Conservation (phyloP, 1,140 invertebrate genomes). For the Trypoxylus dichotomus region DNA sequence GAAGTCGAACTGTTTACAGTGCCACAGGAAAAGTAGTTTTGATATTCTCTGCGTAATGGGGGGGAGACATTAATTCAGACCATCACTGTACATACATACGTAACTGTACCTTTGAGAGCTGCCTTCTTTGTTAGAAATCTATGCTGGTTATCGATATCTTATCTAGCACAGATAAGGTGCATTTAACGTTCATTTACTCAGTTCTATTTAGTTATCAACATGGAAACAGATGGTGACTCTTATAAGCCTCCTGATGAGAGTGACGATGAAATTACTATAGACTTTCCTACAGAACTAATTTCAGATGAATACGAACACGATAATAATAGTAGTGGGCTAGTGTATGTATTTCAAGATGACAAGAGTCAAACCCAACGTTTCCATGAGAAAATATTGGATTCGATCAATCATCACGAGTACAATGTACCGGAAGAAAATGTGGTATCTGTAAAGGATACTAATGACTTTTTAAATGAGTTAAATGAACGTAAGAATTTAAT, state of each 20-base stretch:
- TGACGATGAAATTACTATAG: neutral
- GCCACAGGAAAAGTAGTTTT: no score
- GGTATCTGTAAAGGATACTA: neutral
- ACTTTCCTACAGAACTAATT: conserved; percentile 39
- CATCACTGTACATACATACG: no score
- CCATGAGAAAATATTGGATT: neutral
- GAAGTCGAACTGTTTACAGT: no score
- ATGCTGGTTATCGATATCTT: neutral
- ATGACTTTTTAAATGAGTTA: neutral
- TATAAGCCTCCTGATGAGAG: neutral
- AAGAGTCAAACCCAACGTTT: neutral
- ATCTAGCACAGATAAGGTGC: neutral
- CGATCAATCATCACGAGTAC: neutral
- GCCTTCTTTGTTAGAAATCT: no score
- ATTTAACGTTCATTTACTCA: neutral
- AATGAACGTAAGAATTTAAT: neutral
- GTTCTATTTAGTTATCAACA: neutral
- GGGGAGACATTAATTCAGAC: no score
- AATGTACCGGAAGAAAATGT: conserved; percentile 19
- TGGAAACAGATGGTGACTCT: neutral
- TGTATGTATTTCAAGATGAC: conserved; percentile 35
- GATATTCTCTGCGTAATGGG: no score
- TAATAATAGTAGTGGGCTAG: conserved; percentile 31
- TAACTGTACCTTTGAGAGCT: no score
- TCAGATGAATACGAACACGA: conserved; percentile 42